Evolutionary conservation across 2,888 invertebrate genomes (phyloP).

Genomic region (Chrysomela aeneicollis): DNA sequence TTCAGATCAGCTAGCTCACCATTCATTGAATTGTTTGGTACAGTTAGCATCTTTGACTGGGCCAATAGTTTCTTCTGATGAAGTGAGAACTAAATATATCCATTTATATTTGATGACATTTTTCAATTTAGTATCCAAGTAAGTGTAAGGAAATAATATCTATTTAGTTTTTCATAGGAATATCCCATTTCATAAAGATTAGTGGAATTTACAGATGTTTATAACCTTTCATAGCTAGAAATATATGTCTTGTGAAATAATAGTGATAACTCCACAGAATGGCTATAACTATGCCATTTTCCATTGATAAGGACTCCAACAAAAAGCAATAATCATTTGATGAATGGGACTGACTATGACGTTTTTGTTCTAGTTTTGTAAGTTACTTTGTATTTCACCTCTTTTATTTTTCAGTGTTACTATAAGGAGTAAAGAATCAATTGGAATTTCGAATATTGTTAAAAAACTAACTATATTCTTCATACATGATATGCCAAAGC

Average conservation of each 20-base stretch:
- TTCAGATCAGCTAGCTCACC: slow-evolving; percentile 77
- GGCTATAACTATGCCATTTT: too few relatives aligned
- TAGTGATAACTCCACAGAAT: too few relatives aligned
- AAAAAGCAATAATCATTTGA: too few relatives aligned
- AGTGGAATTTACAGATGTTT: too few relatives aligned
- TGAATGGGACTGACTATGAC: background rate
- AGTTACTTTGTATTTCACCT: too few relatives aligned
- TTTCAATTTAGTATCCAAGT: slow-evolving; percentile 68
- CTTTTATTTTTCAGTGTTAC: slow-evolving; percentile 63
- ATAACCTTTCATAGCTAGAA: too few relatives aligned
- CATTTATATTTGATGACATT: slow-evolving; percentile 68
- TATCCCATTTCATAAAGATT: background rate
- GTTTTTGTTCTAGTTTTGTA: background rate
- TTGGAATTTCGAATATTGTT: slow-evolving; percentile 73
- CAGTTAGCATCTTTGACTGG: slow-evolving; percentile 79
- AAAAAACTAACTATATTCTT: slow-evolving; percentile 70
- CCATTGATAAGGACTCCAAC: too few relatives aligned
- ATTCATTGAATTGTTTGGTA: slow-evolving; percentile 82
- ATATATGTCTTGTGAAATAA: too few relatives aligned
- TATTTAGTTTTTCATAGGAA: background rate
- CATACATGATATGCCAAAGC: slow-evolving; percentile 62
- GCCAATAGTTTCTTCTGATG: slow-evolving; percentile 60
- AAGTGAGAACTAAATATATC: slow-evolving; percentile 66
- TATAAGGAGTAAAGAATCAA: slow-evolving; percentile 71
- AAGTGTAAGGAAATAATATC: slow-evolving; percentile 45